These are phyloP conservation scores for Oxyura jamaicensis DNA, from an alignment of 2,113 vertebrate genomes.

Conservation along the genomic window DNA sequence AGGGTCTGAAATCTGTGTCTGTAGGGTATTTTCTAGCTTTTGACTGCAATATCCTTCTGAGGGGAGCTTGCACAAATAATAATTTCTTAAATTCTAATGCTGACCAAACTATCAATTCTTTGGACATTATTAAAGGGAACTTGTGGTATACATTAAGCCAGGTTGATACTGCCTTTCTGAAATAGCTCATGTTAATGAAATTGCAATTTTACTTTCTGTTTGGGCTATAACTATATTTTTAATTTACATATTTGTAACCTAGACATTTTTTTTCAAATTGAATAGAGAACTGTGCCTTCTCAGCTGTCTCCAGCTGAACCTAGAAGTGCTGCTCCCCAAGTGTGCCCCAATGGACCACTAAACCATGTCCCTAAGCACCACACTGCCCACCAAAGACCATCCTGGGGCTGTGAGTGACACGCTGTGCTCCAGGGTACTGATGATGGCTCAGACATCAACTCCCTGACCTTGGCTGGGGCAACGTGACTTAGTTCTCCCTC, in stretches of 20 bases:
- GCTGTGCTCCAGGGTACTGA: not conserved
- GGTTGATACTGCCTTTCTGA: not conserved
- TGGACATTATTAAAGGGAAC: not conserved
- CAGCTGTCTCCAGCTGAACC: not conserved
- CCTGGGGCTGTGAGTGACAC: fast-evolving
- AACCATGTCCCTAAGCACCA: too few relatives aligned
- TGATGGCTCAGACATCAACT: not conserved
- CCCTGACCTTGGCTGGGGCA: not conserved
- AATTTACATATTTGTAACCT: not conserved
- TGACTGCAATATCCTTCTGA: not conserved
- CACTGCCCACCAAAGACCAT: not conserved
- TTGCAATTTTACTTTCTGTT: not conserved
- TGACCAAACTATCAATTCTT: not conserved
- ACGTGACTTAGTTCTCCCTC: not conserved
- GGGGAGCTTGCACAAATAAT: not conserved
- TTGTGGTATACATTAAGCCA: not conserved
- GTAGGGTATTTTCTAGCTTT: not conserved
- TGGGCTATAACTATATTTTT: not conserved
- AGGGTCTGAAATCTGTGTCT: not conserved
- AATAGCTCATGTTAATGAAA: not conserved
- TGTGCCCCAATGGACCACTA: fast-evolving
- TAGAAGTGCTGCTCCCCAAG: not conserved
- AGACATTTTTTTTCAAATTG: not conserved
- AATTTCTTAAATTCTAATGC: not conserved
- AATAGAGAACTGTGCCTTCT: not conserved